phyloP scores from a whole-genome alignment of 2,888 invertebrate genomes.

The Plusia festucae region DNA sequence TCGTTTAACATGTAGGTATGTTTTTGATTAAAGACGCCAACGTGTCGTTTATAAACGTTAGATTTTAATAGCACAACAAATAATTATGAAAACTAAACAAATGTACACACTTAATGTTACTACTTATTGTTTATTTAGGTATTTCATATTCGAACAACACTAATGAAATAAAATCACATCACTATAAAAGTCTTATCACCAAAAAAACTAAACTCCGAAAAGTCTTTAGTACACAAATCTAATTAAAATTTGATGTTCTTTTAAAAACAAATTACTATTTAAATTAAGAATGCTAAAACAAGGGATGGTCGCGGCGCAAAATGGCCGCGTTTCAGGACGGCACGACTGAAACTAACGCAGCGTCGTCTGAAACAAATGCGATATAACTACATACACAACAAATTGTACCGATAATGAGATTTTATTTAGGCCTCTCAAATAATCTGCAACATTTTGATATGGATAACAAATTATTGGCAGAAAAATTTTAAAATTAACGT shows the following conservation, averaged over 20 bases:
- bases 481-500: neutral
- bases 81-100: too few species aligned
- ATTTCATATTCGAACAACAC: neutral
- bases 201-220: neutral
- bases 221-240: conserved; percentile 14
- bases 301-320: conserved; percentile 42
- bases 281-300: conserved; percentile 31
- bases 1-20: too few species aligned
- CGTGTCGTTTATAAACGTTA: too few species aligned
- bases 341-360: conserved; percentile 60
- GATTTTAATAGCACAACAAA: too few species aligned
- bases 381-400: conserved; percentile 41
- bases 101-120: too few species aligned
- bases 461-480: too few species aligned
- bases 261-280: neutral
- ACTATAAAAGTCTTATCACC: neutral
- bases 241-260: neutral
- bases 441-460: neutral
- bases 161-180: neutral
- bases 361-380: conserved; percentile 57
- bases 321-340: conserved; percentile 61
- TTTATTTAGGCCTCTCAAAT: conserved; percentile 12
- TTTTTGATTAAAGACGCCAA: too few species aligned
- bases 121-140: too few species aligned
- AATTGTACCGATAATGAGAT: conserved; percentile 43